Conservation (phyloP, 2,797 vertebrate species). For the Benthosema pterotum region DNA sequence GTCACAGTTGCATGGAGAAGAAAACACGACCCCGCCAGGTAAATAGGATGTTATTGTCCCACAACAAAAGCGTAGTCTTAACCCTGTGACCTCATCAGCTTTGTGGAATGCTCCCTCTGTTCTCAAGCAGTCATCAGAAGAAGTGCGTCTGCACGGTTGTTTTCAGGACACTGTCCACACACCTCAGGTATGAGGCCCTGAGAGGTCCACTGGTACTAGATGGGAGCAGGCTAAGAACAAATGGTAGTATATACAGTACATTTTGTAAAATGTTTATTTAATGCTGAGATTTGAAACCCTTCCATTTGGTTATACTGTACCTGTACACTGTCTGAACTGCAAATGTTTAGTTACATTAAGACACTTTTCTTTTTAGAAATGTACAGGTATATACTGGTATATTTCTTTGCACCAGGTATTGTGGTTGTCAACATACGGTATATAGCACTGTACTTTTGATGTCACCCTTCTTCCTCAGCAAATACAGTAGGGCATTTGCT, state of each 20-base stretch:
- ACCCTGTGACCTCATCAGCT: constrained; percentile 81
- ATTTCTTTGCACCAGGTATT: too few relatives aligned
- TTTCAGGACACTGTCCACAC: constrained; percentile 55
- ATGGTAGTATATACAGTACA: constrained; percentile 14
- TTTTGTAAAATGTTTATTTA: not conserved
- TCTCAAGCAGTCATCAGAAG: constrained; percentile 65
- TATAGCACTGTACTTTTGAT: too few relatives aligned
- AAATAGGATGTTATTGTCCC: constrained; percentile 82
- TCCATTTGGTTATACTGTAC: not conserved
- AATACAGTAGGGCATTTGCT: too few relatives aligned
- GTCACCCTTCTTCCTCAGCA: too few relatives aligned
- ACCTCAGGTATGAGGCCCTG: constrained; percentile 63
- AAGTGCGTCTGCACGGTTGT: constrained; percentile 40
- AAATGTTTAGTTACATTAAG: too few relatives aligned
- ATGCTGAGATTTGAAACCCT: not conserved
- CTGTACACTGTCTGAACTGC: not conserved
- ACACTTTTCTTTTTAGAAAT: too few relatives aligned
- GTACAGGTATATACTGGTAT: too few relatives aligned
- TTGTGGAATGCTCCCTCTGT: constrained; percentile 66
- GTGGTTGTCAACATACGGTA: too few relatives aligned
- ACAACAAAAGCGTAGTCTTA: constrained; percentile 79
- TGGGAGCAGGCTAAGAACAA: constrained; percentile 19
- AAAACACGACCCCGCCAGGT: constrained; percentile 77
- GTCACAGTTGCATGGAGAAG: constrained; percentile 81
- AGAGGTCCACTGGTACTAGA: constrained; percentile 44